Percentiles rank a stretch among this genome's conserved stretches.
phyloP scores from a whole-genome alignment of 2,888 invertebrate genomes.

The Chymomyza procnemis region DNA sequence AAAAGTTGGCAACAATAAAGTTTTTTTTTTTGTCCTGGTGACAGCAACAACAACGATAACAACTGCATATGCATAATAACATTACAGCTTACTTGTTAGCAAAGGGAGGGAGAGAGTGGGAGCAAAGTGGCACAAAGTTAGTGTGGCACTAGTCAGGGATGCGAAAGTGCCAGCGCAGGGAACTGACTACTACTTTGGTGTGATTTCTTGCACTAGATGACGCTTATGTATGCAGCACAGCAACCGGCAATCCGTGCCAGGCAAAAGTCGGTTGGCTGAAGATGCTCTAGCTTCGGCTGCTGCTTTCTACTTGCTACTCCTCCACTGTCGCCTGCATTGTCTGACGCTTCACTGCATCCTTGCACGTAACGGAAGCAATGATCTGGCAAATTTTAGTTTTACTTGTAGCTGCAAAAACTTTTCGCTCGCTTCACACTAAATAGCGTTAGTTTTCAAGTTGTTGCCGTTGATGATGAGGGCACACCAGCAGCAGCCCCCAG shows the following conservation, averaged over 20 bases:
- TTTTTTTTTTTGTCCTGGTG: slow-evolving; percentile 36
- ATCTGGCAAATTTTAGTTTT: slow-evolving; percentile 70
- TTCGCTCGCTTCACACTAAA: slow-evolving; percentile 58
- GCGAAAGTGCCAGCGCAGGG: not conserved
- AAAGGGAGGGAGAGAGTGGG: not conserved
- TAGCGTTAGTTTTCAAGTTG: slow-evolving; percentile 46
- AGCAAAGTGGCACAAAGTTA: not conserved
- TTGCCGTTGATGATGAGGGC: slow-evolving; percentile 48
- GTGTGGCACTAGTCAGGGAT: not conserved
- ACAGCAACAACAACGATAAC: slow-evolving; percentile 51
- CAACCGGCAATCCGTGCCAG: slow-evolving; percentile 27
- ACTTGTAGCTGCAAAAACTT: slow-evolving; percentile 62
- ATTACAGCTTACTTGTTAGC: slow-evolving; percentile 43
- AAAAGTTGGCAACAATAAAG: slow-evolving; percentile 19
- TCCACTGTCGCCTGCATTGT: slow-evolving; percentile 13
- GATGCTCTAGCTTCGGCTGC: not conserved
- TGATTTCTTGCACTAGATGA: slow-evolving; percentile 8
- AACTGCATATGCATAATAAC: slow-evolving; percentile 40
- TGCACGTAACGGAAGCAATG: slow-evolving; percentile 69
- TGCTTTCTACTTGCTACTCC: too few species aligned
- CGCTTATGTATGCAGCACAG: slow-evolving; percentile 50
- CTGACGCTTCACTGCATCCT: slow-evolving; percentile 46
- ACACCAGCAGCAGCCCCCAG: not conserved
- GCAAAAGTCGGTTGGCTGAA: not conserved
- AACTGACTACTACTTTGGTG: not conserved